phyloP scores from a whole-genome alignment of 2,888 invertebrate genomes.

The Brachypterus glaber region DNA sequence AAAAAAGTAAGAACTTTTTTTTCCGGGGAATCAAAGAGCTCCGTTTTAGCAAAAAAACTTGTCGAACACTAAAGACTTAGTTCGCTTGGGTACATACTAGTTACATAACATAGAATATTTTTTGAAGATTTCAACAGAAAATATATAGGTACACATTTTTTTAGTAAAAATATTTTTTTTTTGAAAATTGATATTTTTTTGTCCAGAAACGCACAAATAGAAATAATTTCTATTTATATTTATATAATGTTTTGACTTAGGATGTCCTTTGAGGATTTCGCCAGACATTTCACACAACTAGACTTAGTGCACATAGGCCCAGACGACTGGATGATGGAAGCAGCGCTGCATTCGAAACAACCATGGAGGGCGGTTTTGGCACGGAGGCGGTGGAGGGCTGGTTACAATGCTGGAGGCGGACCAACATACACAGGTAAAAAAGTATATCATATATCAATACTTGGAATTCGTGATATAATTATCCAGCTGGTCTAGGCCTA shows the following conservation, averaged over 20 bases:
- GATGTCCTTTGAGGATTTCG: slow-evolving; percentile 65
- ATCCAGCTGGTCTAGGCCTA: too few species aligned
- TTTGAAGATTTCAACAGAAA: too few species aligned
- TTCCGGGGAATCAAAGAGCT: too few species aligned
- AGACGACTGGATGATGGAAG: slow-evolving; percentile 64
- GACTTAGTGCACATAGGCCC: slow-evolving; percentile 68
- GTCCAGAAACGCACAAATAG: too few species aligned
- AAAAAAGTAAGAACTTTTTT: too few species aligned
- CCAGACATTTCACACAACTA: slow-evolving; percentile 54
- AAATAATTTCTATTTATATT: too few species aligned
- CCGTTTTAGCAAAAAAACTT: slow-evolving; percentile 17
- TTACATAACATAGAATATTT: too few species aligned
- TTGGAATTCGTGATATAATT: background rate
- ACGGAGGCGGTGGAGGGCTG: slow-evolving; percentile 55
- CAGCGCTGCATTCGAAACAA: slow-evolving; percentile 55
- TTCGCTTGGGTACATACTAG: too few species aligned
- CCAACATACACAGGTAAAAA: slow-evolving; percentile 47
- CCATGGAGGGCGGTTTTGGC: slow-evolving; percentile 65
- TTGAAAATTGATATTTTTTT: background rate
- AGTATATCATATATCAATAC: background rate
- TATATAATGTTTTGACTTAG: too few species aligned
- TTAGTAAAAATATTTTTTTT: background rate
- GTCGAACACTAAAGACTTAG: too few species aligned
- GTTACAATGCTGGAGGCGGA: slow-evolving; percentile 64
- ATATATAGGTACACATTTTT: too few species aligned